phyloP scores from a whole-genome alignment of 2,888 invertebrate genomes.

The Ligdia adustata region DNA sequence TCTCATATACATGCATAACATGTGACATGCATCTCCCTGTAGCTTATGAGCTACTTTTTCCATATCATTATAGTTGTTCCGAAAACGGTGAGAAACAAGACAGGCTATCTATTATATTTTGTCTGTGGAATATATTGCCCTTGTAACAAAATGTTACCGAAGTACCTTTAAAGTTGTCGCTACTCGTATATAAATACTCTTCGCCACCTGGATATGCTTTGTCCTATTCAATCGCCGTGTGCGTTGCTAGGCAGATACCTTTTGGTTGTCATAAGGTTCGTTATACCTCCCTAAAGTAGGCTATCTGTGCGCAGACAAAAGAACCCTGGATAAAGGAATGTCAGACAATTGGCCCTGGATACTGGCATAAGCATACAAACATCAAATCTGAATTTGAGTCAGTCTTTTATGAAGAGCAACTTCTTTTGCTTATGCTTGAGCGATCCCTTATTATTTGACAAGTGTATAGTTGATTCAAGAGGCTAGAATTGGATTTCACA shows the following conservation, averaged over 20 bases:
- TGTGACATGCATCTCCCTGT: too few species aligned
- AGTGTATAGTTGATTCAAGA: neutral
- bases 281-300: slow-evolving; percentile 10
- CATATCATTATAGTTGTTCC: too few species aligned
- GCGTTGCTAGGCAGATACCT: slow-evolving; percentile 13
- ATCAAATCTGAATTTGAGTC: slow-evolving; percentile 11
- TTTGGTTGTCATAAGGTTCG: slow-evolving; percentile 8
- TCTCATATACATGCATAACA: too few species aligned
- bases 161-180: too few species aligned
- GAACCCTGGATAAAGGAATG: slow-evolving; percentile 16
- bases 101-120: too few species aligned
- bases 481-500: neutral
- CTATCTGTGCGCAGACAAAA: slow-evolving; percentile 14
- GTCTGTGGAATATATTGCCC: too few species aligned
- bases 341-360: slow-evolving; percentile 14
- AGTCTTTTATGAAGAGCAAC: slow-evolving; percentile 2
- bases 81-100: too few species aligned
- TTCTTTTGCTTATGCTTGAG: slow-evolving; percentile 2
- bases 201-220: slow-evolving; percentile 34
- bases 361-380: slow-evolving; percentile 3
- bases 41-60: too few species aligned
- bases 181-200: too few species aligned
- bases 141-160: too few species aligned
- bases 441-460: neutral
- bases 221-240: slow-evolving; percentile 14